A percentile compares a stretch with the other conserved stretches of the same genome.
Conservation (phyloP, 30 jellyfish, hydroid and myxozoan genomes). For the Hydractinia echinata region DNA sequence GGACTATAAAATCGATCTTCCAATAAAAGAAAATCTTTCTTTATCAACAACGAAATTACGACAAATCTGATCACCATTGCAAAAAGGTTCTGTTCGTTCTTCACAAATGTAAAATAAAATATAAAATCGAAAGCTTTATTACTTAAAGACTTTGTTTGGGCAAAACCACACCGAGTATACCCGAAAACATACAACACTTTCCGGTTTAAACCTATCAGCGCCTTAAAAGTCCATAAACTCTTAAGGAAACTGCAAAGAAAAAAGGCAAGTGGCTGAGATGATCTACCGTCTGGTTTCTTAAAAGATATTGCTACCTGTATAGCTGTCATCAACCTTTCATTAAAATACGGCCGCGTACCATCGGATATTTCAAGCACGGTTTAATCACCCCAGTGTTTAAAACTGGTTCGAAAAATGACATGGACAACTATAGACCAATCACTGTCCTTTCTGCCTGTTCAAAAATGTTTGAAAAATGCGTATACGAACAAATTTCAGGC, state of each 20-base stretch:
- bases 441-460: conserved; percentile 43
- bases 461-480: conserved; percentile 37
- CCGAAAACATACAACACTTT: conserved; percentile 1
- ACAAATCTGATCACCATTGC: not conserved
- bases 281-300: too few relatives aligned
- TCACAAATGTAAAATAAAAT: not conserved
- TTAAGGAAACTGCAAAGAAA: too few relatives aligned
- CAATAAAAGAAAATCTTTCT: not conserved
- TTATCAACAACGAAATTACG: too few relatives aligned
- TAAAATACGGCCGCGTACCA: too few relatives aligned
- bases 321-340: too few relatives aligned
- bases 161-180: not conserved
- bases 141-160: not conserved
- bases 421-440: conserved; percentile 52
- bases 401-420: conserved; percentile 4
- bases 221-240: too few relatives aligned
- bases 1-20: not conserved
- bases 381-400: not conserved
- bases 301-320: too few relatives aligned
- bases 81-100: not conserved
- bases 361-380: not conserved
- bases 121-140: not conserved
- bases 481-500: conserved; percentile 23
- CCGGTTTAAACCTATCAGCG: too few relatives aligned
- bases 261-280: too few relatives aligned